Percentiles rank a stretch among this genome's conserved stretches.
Conservation (phyloP, 2,888 invertebrate species). For the Cancer borealis region DNA sequence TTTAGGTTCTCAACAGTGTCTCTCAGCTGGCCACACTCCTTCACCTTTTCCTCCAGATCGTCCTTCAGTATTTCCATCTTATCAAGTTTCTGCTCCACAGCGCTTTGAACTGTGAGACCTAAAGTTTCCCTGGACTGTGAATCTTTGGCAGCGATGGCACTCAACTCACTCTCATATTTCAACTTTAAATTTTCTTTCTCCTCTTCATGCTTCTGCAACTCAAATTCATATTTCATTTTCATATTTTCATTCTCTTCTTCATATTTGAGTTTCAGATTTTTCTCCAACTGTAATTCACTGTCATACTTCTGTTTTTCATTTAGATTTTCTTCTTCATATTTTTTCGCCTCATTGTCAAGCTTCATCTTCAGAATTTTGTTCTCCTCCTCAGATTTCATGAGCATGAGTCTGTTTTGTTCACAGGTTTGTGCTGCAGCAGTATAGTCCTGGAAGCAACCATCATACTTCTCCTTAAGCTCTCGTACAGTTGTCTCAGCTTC, state of each 20-base stretch:
- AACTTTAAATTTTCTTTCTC: neutral
- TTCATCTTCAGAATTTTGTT: neutral
- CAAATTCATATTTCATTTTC: neutral
- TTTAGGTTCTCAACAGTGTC: conserved; percentile 58
- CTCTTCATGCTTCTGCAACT: neutral
- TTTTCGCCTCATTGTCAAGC: neutral
- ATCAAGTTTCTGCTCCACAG: conserved; percentile 57
- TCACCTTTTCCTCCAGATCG: neutral
- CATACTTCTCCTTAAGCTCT: neutral
- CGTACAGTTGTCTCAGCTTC: neutral
- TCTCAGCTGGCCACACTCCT: conserved; percentile 47
- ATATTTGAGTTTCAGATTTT: conserved; percentile 8
- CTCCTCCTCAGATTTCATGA: neutral
- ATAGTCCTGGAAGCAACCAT: neutral
- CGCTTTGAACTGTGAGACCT: neutral
- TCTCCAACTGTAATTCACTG: neutral
- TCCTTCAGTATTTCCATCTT: conserved; percentile 58
- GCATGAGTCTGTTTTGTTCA: neutral
- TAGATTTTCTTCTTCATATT: conserved; percentile 42
- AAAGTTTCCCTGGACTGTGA: neutral
- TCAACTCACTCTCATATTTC: neutral
- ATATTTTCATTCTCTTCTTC: neutral
- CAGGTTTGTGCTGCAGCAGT: neutral
- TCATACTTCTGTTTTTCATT: no score
- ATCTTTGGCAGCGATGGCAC: neutral